Evolutionary conservation across 2,888 invertebrate species (phyloP).

Genomic region (Drosophila hamatofila): DNA sequence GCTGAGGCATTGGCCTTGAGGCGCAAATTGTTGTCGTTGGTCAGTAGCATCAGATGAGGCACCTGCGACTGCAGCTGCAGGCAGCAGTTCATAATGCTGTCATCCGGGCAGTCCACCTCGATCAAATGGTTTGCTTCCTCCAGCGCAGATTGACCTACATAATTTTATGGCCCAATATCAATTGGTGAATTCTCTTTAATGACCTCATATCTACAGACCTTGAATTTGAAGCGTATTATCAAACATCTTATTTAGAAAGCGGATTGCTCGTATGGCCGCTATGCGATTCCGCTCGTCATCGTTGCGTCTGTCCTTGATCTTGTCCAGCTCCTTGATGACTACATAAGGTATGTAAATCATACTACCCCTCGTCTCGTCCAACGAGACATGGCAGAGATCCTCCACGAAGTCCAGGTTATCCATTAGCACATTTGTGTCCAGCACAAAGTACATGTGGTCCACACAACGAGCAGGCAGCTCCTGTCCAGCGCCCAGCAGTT

Average conservation of each 20-base stretch:
- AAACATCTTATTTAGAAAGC: constrained; percentile 76
- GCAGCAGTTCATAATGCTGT: constrained; percentile 86
- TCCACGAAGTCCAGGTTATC: constrained; percentile 84
- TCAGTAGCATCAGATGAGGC: constrained; percentile 85
- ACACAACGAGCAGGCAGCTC: constrained; percentile 64
- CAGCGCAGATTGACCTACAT: constrained; percentile 85
- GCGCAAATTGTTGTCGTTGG: constrained; percentile 86
- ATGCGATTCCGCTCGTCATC: constrained; percentile 50
- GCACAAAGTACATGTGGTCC: constrained; percentile 84
- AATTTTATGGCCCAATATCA: not conserved
- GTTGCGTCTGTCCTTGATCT: constrained; percentile 82
- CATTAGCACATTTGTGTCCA: constrained; percentile 86
- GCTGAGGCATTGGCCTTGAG: constrained; percentile 86
- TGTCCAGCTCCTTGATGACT: constrained; percentile 86
- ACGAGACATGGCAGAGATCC: constrained; percentile 76
- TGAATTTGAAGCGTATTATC: constrained; percentile 63
- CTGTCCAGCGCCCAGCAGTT: not conserved
- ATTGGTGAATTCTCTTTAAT: no score
- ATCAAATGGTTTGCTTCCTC: constrained; percentile 85
- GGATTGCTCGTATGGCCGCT: constrained; percentile 75
- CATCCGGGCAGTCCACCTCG: constrained; percentile 85
- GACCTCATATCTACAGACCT: constrained; percentile 48
- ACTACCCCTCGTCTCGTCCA: constrained; percentile 77
- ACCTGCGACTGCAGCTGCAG: constrained; percentile 85
- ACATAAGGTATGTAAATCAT: constrained; percentile 86